Base-by-base conservation (phyloP, 2,888 invertebrate genomes). In the Idaea biselata region DNA sequence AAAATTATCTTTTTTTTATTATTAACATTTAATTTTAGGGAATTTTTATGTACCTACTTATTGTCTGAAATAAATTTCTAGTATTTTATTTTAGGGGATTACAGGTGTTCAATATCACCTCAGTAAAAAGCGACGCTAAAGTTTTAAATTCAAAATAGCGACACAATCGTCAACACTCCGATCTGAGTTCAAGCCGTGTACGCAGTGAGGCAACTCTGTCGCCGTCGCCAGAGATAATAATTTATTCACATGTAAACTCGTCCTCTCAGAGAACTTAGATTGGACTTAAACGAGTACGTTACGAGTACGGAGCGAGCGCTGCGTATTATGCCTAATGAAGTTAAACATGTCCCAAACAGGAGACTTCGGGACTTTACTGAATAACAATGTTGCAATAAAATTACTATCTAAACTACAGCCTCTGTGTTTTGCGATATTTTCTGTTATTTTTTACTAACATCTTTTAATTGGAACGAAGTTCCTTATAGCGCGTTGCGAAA, bases 211-310 rank as follows among this genome's bases (percentile, higher is more conserved):
- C 75, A 78, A 80, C 80, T 81, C 86, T 82, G 87, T 75, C 79
- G 82, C 79, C 83, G 87, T 75, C 79, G 82, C 79, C 83, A 83
- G 85, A 84, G 85, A 89, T 89, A 86, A 88, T 90, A 91, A 92
- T 91, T 91, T 91, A 91, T 92, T 91, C 88, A 91, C 88, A 87
- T 85, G 86, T 85, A 89, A 90, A 89, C 86, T 88, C 83, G 82
- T 83, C 83, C 81, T 81, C 82, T 77, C 81, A 76, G 84, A 77
- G 81, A 91, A 91, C 91, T 92, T 92, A 91, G 89, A 92, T 92
- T 92, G 90, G 88, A 89, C 90, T 91, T 92, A 91, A 92, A 90
- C 88, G 90, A 91, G 90, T 87, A 90, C 86, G 88, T 91, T 91
- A 90, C 88, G 90, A 91, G 90, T 87, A 90, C 86, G 88, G 87